Evolutionary conservation across 2,888 invertebrate genomes (phyloP).

Genomic region (Lochmaea crataegi): DNA sequence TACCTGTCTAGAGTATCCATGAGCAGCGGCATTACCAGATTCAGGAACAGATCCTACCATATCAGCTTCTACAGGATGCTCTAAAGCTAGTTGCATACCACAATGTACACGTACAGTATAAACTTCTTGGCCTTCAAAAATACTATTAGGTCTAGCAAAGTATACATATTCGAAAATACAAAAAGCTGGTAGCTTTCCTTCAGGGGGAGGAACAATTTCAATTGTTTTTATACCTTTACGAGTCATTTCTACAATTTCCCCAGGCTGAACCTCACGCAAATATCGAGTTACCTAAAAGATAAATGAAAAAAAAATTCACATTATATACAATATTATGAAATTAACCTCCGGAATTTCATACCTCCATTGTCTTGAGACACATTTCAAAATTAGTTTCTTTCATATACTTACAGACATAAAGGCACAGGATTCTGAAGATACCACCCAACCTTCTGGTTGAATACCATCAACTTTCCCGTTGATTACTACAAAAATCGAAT

Average conservation of each 20-base stretch:
- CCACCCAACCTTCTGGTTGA: constrained; percentile 90
- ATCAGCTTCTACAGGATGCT: constrained; percentile 92
- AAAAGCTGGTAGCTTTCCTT: constrained; percentile 85
- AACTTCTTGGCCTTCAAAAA: constrained; percentile 97
- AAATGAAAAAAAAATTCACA: neutral
- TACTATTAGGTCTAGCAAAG: constrained; percentile 95
- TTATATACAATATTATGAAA: no score
- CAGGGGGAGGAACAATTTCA: constrained; percentile 85
- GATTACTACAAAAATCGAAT: constrained; percentile 41
- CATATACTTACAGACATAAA: constrained; percentile 74
- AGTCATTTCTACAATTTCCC: constrained; percentile 95
- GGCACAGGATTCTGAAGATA: constrained; percentile 97
- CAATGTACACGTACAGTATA: constrained; percentile 94
- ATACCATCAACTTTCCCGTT: constrained; percentile 63
- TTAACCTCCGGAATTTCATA: no score
- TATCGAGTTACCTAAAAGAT: constrained; percentile 79
- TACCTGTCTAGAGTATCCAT: constrained; percentile 92
- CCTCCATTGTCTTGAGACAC: no score
- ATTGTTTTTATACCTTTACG: constrained; percentile 86
- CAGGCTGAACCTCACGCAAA: constrained; percentile 89
- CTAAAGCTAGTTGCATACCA: constrained; percentile 90
- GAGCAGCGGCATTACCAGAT: constrained; percentile 96
- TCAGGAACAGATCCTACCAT: constrained; percentile 98
- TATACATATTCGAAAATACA: constrained; percentile 99
- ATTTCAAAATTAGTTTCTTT: neutral